phyloP scores from a whole-genome alignment of 37 sponge, comb jelly and placozoan species.

The Chondrilla cf. caribensis region DNA sequence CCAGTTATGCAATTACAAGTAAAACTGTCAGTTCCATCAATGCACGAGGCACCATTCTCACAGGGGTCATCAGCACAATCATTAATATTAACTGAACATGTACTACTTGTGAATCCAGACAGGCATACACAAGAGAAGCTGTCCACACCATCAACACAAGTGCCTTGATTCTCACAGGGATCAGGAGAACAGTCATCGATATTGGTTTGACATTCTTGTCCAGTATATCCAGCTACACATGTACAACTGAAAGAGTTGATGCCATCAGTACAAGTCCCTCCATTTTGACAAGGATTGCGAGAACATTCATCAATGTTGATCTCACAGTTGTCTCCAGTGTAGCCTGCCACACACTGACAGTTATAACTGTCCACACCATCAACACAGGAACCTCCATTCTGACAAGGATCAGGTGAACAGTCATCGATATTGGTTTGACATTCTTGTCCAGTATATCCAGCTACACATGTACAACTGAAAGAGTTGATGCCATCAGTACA shows the following conservation, averaged over 20 bases:
- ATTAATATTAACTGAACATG: slow-evolving; percentile 12
- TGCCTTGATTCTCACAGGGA: slow-evolving; percentile 38
- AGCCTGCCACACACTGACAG: slow-evolving; percentile 24
- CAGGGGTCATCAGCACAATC: neutral
- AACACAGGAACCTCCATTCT: slow-evolving; percentile 25
- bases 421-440: slow-evolving; percentile 26
- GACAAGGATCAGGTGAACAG: slow-evolving; percentile 14
- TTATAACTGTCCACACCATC: slow-evolving; percentile 16
- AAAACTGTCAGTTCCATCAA: slow-evolving; percentile 7
- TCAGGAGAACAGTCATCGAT: slow-evolving; percentile 19
- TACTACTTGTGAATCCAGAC: slow-evolving; percentile 16
- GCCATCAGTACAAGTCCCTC: slow-evolving; percentile 22
- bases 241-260: slow-evolving; percentile 20
- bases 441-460: slow-evolving; percentile 11
- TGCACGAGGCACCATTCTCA: slow-evolving; percentile 25
- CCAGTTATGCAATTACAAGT: slow-evolving; percentile 41
- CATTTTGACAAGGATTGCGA: slow-evolving; percentile 17
- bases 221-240: slow-evolving; percentile 18
- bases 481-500: slow-evolving; percentile 26
- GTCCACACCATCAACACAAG: slow-evolving; percentile 38
- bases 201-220: slow-evolving; percentile 15
- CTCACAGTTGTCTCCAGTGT: slow-evolving; percentile 31
- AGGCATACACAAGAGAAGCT: slow-evolving; percentile 16
- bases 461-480: slow-evolving; percentile 17
- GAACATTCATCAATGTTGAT: slow-evolving; percentile 19